Evolutionary conservation across 2,113 vertebrate species (phyloP).

Genomic region (Caretta caretta): DNA sequence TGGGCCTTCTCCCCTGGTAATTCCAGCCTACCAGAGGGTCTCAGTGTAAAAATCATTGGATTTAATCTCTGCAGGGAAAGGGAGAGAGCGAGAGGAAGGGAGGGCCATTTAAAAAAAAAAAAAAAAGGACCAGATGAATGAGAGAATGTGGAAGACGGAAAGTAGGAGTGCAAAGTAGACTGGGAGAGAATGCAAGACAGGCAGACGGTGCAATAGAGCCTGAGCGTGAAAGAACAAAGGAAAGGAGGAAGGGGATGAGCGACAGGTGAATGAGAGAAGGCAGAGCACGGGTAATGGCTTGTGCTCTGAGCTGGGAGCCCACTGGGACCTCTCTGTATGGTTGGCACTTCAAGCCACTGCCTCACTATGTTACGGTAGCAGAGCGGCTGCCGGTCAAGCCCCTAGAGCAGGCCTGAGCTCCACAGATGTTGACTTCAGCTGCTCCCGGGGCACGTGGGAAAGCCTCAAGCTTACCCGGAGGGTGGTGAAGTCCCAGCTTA

Average conservation of each 20-base stretch:
- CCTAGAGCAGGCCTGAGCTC: accelerated
- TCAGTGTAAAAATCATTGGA: neutral
- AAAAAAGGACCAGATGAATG: neutral
- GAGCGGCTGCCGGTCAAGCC: neutral
- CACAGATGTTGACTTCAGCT: neutral
- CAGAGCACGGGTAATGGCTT: accelerated
- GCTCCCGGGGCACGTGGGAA: neutral
- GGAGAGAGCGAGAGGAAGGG: neutral
- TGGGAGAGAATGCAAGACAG: neutral
- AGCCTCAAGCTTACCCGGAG: neutral
- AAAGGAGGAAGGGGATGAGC: neutral
- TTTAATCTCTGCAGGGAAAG: conserved; percentile 15
- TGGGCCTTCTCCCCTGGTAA: neutral
- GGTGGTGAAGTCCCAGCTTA: neutral
- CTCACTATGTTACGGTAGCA: accelerated
- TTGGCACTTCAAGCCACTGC: neutral
- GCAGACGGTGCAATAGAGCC: neutral
- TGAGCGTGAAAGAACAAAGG: neutral
- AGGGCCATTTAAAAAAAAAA: neutral
- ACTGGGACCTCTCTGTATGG: accelerated
- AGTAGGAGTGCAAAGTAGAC: accelerated
- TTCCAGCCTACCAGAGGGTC: neutral
- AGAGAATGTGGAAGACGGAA: neutral
- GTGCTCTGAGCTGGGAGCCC: neutral
- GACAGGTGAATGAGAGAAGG: neutral